These are phyloP conservation scores for Limnodromus scolopaceus DNA, from an alignment of 2,797 vertebrate genomes.

Conservation along the genomic window DNA sequence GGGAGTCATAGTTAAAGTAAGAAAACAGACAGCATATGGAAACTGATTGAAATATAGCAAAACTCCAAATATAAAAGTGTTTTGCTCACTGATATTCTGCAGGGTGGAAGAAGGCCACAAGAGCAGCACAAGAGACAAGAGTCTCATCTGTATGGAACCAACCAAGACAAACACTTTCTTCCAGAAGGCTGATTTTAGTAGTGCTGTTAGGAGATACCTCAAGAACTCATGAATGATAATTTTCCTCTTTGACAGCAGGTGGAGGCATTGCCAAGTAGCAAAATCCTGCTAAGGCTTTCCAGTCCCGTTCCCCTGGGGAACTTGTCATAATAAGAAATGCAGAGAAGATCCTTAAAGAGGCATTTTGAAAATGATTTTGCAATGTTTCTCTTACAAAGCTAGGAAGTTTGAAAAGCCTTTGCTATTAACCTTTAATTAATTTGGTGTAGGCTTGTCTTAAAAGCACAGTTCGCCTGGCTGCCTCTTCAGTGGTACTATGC, in stretches of 20 bases:
- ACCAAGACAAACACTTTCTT: neutral
- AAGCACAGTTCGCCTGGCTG: neutral
- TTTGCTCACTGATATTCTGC: neutral
- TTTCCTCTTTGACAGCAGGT: conserved; percentile 50
- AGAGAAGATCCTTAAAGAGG: neutral
- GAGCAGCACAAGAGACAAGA: too few species aligned
- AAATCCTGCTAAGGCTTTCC: neutral
- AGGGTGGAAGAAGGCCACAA: neutral
- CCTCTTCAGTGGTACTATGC: neutral
- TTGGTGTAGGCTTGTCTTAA: neutral
- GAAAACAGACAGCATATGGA: neutral
- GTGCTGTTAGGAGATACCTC: neutral
- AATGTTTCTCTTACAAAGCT: neutral
- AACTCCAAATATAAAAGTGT: neutral
- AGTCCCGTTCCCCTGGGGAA: neutral
- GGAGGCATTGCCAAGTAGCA: conserved; percentile 32
- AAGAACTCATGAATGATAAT: neutral
- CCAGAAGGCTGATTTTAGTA: neutral
- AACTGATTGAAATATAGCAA: neutral
- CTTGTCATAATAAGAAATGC: neutral
- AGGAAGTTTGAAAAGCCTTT: neutral
- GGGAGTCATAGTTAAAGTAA: neutral
- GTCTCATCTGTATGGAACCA: neutral
- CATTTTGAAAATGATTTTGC: neutral
- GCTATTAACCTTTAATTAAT: neutral